Base-by-base conservation (phyloP, 2,888 invertebrate species). In the Nomada fucata region DNA sequence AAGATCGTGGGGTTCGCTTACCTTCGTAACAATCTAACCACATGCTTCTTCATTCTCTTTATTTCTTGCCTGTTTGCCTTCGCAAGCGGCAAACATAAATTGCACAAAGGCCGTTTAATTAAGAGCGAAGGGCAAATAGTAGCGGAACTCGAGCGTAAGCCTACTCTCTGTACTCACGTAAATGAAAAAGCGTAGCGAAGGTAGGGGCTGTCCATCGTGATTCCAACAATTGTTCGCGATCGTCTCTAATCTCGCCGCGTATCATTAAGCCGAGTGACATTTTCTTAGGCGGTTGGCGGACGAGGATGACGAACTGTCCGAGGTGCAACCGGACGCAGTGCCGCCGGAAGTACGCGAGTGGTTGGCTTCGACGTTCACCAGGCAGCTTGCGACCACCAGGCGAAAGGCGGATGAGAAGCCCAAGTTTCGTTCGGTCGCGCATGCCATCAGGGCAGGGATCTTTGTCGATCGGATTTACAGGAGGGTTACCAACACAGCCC, bases 311-410 rank as follows among this genome's bases (percentile, higher is more conserved):
- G 99, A 99, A 94, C 94, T 99, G 88, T 98, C 98, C 61, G 98
- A 98, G 94, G 98, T 99, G 75, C 98, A 98, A 92, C 98, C 98
- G 73, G 98, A 99, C 93, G 98, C 98, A 15, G 98, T 99, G 69
- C 99, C 99, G 57, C 98, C 97, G 80, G 99, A 99, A 94, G 99
- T 99, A 60, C 96, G 99, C 89, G 98, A 99, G 94, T 99, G 99
- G 99, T 95, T 99, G 93, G 98, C 98, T 79, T 97, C 98, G 80
- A 99, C 99, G 63, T 99, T 99, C 94, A 99, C 99, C 53, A 95
- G 98, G 86, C 98, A 98, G 94, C 95, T 97, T 94, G 97, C 96
- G 82, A 96, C 97, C 78, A 96, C 97, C 76, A 96, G 97, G 87
- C 95, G 96, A 91, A 96, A 96, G 94, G 96, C 95, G 50, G 97